Evolutionary conservation across 2,797 vertebrate species (phyloP).

Genomic region (Pseudochirops corinnae): DNA sequence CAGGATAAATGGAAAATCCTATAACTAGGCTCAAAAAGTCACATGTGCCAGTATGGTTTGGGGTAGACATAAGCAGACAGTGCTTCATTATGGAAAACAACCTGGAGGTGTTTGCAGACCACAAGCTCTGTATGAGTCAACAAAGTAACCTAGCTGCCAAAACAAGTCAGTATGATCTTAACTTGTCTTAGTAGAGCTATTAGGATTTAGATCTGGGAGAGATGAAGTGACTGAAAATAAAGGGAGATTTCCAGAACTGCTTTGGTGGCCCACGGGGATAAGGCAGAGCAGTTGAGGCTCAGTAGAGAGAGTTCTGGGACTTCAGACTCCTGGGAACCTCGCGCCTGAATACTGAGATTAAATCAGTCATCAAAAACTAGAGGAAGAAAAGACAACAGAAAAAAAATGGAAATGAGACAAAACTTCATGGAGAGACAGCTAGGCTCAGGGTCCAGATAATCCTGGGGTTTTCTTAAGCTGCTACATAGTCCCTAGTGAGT

Average conservation of each 20-base stretch:
- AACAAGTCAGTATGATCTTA: not conserved
- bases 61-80: not conserved
- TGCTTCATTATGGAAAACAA: not conserved
- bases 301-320: not conserved
- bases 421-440: not conserved
- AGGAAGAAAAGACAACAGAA: not conserved
- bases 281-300: not conserved
- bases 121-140: not conserved
- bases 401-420: not conserved
- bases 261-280: not conserved
- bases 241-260: not conserved
- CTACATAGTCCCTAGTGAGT: not conserved
- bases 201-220: not conserved
- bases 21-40: not conserved
- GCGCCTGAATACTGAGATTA: not conserved
- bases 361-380: not conserved
- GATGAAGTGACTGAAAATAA: not conserved
- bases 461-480: not conserved
- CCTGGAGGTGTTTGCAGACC: not conserved
- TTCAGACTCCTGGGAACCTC: not conserved
- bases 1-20: not conserved
- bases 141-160: not conserved
- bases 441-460: not conserved
- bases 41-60: not conserved
- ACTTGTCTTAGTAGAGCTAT: not conserved